Conservation (phyloP, 2,888 invertebrate genomes). For the Noctua fimbriata region DNA sequence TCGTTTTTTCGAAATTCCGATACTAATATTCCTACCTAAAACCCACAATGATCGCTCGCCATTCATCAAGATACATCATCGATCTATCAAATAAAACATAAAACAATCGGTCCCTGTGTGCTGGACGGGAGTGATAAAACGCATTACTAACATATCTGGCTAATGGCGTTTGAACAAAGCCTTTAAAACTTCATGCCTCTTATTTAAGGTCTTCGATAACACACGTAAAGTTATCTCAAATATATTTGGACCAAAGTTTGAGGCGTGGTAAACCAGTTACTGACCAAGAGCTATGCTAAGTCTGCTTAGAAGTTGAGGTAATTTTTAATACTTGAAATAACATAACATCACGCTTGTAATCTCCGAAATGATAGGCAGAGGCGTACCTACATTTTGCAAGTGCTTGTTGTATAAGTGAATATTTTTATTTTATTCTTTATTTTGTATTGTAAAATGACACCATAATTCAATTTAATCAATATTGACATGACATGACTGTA, state of each 20-base stretch:
- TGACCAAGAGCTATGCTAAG: background rate
- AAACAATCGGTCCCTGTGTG: constrained; percentile 8
- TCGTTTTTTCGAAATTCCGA: background rate
- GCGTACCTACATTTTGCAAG: background rate
- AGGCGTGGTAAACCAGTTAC: background rate
- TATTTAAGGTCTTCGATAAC: background rate
- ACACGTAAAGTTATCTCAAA: constrained; percentile 5
- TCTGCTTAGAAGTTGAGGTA: background rate
- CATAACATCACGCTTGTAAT: background rate
- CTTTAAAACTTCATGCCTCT: constrained; percentile 18
- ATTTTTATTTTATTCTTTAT: too few relatives aligned
- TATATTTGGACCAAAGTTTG: constrained; percentile 2
- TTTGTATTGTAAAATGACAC: too few relatives aligned
- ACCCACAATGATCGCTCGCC: background rate
- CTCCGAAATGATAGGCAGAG: background rate
- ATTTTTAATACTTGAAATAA: background rate
- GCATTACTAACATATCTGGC: background rate
- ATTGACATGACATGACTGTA: too few relatives aligned
- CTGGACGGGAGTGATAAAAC: background rate
- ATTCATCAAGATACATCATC: constrained; percentile 31
- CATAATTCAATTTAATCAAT: too few relatives aligned
- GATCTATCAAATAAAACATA: constrained; percentile 21
- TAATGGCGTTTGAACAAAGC: constrained; percentile 18
- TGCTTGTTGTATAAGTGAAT: too few relatives aligned
- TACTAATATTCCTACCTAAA: background rate